Percentiles rank a stretch among this genome's conserved stretches.
Evolutionary conservation across 2,113 vertebrate genomes (phyloP).

Genomic region (Mustelus asterias): DNA sequence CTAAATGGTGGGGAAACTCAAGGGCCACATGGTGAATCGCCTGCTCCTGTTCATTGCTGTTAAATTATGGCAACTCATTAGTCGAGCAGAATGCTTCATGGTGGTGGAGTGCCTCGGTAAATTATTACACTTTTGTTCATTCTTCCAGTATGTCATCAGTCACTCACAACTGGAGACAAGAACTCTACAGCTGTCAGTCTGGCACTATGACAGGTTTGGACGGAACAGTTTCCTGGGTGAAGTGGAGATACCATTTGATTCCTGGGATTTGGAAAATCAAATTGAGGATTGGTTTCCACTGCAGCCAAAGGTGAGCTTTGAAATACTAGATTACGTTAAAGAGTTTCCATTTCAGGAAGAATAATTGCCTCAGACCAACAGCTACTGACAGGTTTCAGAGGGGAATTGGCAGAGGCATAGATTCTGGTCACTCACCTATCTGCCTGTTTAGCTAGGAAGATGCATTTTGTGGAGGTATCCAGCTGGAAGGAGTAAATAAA

Average conservation of each 20-base stretch:
- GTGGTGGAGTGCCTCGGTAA: neutral
- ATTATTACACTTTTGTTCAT: conserved; percentile 1
- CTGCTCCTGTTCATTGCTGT: neutral
- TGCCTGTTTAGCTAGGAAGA: neutral
- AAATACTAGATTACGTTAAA: neutral
- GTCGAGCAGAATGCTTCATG: neutral
- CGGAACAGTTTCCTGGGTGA: conserved; percentile 91
- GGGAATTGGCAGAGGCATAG: neutral
- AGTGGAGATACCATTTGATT: conserved; percentile 88
- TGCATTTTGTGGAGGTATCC: neutral
- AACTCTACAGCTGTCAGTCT: conserved; percentile 86
- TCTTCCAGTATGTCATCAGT: conserved; percentile 84
- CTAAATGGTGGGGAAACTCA: neutral
- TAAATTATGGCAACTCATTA: neutral
- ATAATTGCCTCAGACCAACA: neutral
- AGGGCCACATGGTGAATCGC: too few relatives aligned
- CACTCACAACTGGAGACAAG: conserved; percentile 90
- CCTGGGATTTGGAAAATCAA: conserved; percentile 86
- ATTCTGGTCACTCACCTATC: neutral
- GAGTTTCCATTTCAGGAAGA: neutral
- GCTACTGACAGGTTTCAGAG: neutral
- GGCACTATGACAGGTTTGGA: conserved; percentile 93
- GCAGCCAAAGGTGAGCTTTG: conserved; percentile 75
- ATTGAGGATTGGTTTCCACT: conserved; percentile 80
- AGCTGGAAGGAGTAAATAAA: neutral